Evolutionary conservation across 2,888 invertebrate genomes (phyloP).

Genomic region (Acleris holmiana): DNA sequence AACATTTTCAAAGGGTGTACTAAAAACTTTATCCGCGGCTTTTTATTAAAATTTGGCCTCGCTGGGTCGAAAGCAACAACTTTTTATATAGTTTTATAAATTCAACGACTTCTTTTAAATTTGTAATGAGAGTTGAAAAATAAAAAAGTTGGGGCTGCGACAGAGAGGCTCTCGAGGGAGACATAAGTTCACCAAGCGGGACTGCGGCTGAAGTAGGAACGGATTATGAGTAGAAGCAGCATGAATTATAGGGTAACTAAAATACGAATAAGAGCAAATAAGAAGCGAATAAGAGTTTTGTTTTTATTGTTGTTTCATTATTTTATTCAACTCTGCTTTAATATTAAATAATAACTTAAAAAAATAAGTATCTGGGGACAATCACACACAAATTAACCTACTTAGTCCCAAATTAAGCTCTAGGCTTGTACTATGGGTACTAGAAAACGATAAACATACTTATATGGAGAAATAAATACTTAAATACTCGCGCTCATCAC

Average conservation of each 20-base stretch:
- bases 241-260: background rate
- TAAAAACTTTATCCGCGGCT: conserved; percentile 10
- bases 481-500: too few relatives aligned
- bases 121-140: conserved; percentile 35
- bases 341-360: too few relatives aligned
- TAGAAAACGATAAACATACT: too few relatives aligned
- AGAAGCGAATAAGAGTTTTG: too few relatives aligned
- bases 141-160: conserved; percentile 30
- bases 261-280: too few relatives aligned
- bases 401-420: too few relatives aligned
- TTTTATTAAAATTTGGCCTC: conserved; percentile 23
- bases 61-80: conserved; percentile 8
- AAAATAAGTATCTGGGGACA: too few relatives aligned
- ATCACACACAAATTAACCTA: too few relatives aligned
- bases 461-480: too few relatives aligned
- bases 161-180: conserved; percentile 24
- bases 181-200: conserved; percentile 33
- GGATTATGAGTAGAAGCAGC: conserved; percentile 10
- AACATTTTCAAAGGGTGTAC: conserved; percentile 9
- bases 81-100: conserved; percentile 36
- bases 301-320: too few relatives aligned
- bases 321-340: too few relatives aligned
- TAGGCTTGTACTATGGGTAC: too few relatives aligned
- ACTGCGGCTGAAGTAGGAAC: conserved; percentile 4
- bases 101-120: conserved; percentile 35